These are phyloP conservation scores for Heliconius eleuchia DNA, from an alignment of 1,140 invertebrate genomes.

Conservation along the genomic window DNA sequence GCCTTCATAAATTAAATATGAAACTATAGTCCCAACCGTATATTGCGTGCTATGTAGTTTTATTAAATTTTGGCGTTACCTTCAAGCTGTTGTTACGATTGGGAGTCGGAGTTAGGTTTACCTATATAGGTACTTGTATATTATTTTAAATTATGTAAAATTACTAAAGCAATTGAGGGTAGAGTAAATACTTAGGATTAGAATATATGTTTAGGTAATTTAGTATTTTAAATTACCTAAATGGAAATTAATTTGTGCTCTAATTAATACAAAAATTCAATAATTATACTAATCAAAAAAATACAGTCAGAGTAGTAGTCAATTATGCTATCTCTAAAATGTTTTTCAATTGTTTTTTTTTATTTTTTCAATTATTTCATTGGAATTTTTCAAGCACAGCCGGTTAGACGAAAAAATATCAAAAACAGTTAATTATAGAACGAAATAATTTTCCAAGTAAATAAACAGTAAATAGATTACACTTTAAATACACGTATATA, in stretches of 20 bases:
- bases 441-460: too few species aligned
- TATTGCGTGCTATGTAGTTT: slow-evolving; percentile 28
- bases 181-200: background rate
- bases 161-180: background rate
- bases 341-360: background rate
- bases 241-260: background rate
- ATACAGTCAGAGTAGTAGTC: background rate
- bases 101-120: background rate
- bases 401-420: background rate
- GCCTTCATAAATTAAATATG: slow-evolving; percentile 3
- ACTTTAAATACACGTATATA: background rate
- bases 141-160: background rate
- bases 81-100: background rate
- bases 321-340: background rate
- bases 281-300: background rate
- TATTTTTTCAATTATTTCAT: background rate
- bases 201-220: background rate
- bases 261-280: background rate
- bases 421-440: background rate
- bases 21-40: background rate
- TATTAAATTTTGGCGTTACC: slow-evolving; percentile 27
- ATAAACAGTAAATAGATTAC: background rate
- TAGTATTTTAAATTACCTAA: background rate
- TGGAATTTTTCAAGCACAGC: background rate
- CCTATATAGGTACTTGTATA: background rate